Evolutionary conservation across 2,888 invertebrate species (phyloP), one percentile per base, ranked within the genome.

Genomic region (Idaea biselata): DNA sequence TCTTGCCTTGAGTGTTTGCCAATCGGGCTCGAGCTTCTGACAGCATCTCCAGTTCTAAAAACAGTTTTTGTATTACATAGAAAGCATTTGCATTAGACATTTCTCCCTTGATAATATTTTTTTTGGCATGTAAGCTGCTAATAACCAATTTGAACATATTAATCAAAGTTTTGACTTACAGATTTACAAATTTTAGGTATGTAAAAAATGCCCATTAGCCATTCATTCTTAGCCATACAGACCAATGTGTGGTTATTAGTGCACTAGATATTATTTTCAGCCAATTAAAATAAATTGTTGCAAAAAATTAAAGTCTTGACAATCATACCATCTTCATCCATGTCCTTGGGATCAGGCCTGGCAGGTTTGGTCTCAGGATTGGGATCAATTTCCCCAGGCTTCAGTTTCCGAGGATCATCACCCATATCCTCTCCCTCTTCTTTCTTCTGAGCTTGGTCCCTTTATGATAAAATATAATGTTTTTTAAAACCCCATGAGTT

Each of bases 311-410:
- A 25, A 25, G 25, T 25, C 25, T 25, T 1, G 14, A 14, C 44
- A 44, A 14, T 44, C 73, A 76, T 87, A 97, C 97, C 99, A 94
- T 99, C 99, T 95, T 99, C 99, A 89, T 99, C 99, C 99, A 99
- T 99, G 82, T 99, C 99, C 78, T 99, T 98, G 1, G 99, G 99
- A 92, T 99, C 99, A 0, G 99, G 99, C 60, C 99, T 94, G 0
- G 99, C 99, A 3, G 99, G 99, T 87, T 99, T 99, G 0, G 99
- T 99, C 91, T 99, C 99, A 11, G 99, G 99, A 90, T 99, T 99
- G 0, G 99, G 99, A 91, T 99, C 99, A 79, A 99, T 99, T 93
- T 99, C 99, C 31, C 99, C 99, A 0, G 99, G 99, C 83, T 99
- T 99, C 56, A 99, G 93, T 84, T 99, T 99, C 53, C 99, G 94